Evolutionary conservation across 2,888 invertebrate species (phyloP).

Genomic region (Auanema sp.): DNA sequence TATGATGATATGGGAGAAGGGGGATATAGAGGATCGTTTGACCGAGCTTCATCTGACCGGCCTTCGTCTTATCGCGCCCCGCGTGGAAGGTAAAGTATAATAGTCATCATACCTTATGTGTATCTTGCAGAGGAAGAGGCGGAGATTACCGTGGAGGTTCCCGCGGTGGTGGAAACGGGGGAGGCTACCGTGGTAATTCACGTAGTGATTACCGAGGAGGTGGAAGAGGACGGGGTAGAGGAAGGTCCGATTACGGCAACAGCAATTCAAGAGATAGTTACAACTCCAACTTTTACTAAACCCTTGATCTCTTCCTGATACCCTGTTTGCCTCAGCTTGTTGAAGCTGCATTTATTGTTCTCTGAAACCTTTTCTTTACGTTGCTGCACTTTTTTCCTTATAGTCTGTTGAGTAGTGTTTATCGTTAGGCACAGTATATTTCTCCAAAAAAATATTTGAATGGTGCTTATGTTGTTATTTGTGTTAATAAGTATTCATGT

Average conservation of each 20-base stretch:
- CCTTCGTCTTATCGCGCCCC: constrained; percentile 15
- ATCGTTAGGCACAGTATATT: neutral
- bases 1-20: neutral
- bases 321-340: too few species aligned
- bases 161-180: constrained; percentile 16
- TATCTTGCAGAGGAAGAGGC: constrained; percentile 3
- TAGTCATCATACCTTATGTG: neutral
- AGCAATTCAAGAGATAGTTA: too few species aligned
- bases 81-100: neutral
- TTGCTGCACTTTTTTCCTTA: neutral
- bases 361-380: constrained; percentile 3
- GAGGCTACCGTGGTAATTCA: constrained; percentile 16
- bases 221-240: constrained; percentile 22
- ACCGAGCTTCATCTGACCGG: neutral
- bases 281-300: too few species aligned
- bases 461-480: neutral
- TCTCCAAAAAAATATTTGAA: too few species aligned
- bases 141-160: constrained; percentile 19
- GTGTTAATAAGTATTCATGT: constrained; percentile 17
- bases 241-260: too few species aligned
- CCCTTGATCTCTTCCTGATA: too few species aligned
- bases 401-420: neutral
- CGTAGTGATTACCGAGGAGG: constrained; percentile 6
- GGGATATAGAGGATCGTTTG: neutral
- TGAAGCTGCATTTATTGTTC: neutral